Evolutionary conservation across 2,797 vertebrate genomes (phyloP).

Genomic region (Hydrocynus forskahlii): DNA sequence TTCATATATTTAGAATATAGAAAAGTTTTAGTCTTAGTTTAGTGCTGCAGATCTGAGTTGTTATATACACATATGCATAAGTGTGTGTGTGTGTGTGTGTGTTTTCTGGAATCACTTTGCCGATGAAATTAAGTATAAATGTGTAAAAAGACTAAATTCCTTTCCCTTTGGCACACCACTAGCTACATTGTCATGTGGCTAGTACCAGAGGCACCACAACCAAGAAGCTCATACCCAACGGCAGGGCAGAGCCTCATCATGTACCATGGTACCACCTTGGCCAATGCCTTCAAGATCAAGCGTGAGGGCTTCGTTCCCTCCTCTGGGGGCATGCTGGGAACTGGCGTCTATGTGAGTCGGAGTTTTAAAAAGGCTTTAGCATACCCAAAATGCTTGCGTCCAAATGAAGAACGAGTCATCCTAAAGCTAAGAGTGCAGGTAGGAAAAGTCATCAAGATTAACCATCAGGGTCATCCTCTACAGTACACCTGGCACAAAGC

Average conservation of each 20-base stretch:
- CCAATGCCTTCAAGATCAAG: conserved; percentile 31
- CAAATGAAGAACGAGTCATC: conserved; percentile 56
- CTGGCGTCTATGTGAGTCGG: conserved; percentile 33
- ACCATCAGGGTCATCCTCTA: conserved; percentile 69
- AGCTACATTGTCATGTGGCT: no score
- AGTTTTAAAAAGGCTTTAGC: conserved; percentile 22
- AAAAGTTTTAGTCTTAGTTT: no score
- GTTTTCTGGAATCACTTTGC: no score
- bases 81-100: no score
- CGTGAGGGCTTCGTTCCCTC: conserved; percentile 31
- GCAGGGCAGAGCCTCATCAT: not conserved
- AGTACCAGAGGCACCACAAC: no score
- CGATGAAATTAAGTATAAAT: no score
- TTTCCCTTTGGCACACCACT: no score
- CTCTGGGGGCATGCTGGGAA: conserved; percentile 43
- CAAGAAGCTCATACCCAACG: no score
- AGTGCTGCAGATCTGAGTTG: no score
- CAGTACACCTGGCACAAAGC: conserved; percentile 67
- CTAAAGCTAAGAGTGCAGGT: conserved; percentile 61
- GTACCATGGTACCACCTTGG: conserved; percentile 49
- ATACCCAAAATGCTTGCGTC: conserved; percentile 10
- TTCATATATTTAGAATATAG: no score
- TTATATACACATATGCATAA: no score
- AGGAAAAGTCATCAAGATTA: conserved; percentile 70
- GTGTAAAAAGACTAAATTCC: no score